phyloP scores from a whole-genome alignment of 2,113 vertebrate species.

The Dicrurus megarhynchus region DNA sequence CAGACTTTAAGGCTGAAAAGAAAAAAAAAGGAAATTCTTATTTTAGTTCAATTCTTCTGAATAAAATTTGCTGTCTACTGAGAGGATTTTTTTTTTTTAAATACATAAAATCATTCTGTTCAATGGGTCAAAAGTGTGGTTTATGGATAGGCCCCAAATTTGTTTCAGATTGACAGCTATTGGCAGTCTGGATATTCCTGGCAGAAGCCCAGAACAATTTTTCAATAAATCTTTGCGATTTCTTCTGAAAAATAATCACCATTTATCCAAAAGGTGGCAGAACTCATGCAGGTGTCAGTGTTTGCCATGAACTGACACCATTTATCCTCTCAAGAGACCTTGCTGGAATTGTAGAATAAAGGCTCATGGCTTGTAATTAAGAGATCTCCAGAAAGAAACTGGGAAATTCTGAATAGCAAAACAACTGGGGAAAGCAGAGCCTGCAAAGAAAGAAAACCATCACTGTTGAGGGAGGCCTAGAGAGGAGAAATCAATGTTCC shows the following conservation, averaged over 20 bases:
- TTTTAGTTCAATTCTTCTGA: not conserved
- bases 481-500: not conserved
- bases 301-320: constrained; percentile 11
- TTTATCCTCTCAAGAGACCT: not conserved
- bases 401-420: not conserved
- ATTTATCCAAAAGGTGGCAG: not conserved
- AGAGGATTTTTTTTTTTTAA: not conserved
- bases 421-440: not conserved
- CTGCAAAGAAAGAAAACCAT: not conserved
- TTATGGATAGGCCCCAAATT: not conserved
- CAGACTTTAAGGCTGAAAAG: not conserved
- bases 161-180: not conserved
- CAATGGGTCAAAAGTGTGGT: not conserved
- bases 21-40: not conserved
- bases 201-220: constrained; percentile 2
- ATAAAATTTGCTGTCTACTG: not conserved
- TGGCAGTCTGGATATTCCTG: not conserved
- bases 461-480: not conserved
- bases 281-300: constrained; percentile 23
- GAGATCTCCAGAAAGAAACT: constrained; percentile 23
- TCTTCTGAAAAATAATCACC: constrained; percentile 12
- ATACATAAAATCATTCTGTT: not conserved
- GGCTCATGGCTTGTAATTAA: constrained; percentile 9
- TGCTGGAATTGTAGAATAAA: constrained; percentile 17
- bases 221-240: not conserved